Percentiles rank a stretch among this genome's conserved stretches.
Conservation (phyloP, 2,888 invertebrate genomes). For the Brenthis hecate region DNA sequence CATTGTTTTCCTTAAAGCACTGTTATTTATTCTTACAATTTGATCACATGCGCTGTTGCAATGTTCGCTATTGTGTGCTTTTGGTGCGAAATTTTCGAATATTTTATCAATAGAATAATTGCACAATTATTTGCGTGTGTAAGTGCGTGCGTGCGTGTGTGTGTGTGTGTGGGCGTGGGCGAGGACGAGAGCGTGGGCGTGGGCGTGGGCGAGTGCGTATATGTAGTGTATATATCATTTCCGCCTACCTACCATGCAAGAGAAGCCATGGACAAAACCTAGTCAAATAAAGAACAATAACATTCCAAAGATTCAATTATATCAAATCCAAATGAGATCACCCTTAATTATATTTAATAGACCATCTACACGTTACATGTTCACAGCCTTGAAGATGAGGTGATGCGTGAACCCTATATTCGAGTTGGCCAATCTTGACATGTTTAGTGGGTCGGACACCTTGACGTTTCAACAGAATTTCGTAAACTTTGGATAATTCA, state of each 20-base stretch:
- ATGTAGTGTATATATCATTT: no score
- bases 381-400: no score
- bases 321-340: no score
- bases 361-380: background rate
- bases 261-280: no score
- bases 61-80: background rate
- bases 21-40: constrained; percentile 2
- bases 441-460: constrained; percentile 24
- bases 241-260: no score
- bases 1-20: constrained; percentile 1
- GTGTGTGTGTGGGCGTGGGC: no score
- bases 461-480: constrained; percentile 17
- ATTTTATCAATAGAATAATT: background rate
- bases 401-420: constrained; percentile 7
- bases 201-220: no score
- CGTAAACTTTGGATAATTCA: constrained; percentile 28
- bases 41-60: background rate
- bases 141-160: no score
- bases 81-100: background rate
- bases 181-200: no score
- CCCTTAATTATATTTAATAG: background rate
- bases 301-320: no score
- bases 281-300: no score
- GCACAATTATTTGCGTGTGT: background rate
- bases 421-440: constrained; percentile 10